Evolutionary conservation across 2,113 vertebrate species (phyloP).

Genomic region (Agelaius phoeniceus): DNA sequence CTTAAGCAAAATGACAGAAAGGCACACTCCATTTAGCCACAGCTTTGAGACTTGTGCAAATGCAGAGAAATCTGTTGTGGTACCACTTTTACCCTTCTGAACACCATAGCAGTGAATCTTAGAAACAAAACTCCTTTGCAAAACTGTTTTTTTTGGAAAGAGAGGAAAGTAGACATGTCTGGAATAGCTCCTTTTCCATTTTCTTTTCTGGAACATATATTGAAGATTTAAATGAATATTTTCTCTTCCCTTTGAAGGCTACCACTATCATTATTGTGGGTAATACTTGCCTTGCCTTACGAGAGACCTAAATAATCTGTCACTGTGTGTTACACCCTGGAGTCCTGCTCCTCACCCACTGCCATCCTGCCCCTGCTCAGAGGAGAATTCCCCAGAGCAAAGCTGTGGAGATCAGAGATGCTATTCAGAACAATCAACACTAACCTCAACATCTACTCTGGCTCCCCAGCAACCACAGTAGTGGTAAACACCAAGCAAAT

Average conservation of each 20-base stretch:
- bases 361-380: neutral
- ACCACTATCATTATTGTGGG: neutral
- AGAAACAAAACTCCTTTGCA: neutral
- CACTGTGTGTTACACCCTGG: accelerated
- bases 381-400: neutral
- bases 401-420: neutral
- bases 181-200: neutral
- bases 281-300: neutral
- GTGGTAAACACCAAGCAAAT: neutral
- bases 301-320: neutral
- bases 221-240: neutral
- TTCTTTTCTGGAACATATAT: neutral
- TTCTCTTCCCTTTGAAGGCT: neutral
- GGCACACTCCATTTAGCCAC: neutral
- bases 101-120: neutral
- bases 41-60: neutral
- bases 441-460: neutral
- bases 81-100: neutral
- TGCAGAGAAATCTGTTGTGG: neutral
- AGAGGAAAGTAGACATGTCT: neutral
- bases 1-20: conserved; percentile 11
- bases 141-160: neutral
- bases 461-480: neutral
- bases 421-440: neutral
- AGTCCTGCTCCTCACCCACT: neutral